Base-by-base conservation (phyloP, 2,113 vertebrate genomes). In the Cheilinus undulatus region DNA sequence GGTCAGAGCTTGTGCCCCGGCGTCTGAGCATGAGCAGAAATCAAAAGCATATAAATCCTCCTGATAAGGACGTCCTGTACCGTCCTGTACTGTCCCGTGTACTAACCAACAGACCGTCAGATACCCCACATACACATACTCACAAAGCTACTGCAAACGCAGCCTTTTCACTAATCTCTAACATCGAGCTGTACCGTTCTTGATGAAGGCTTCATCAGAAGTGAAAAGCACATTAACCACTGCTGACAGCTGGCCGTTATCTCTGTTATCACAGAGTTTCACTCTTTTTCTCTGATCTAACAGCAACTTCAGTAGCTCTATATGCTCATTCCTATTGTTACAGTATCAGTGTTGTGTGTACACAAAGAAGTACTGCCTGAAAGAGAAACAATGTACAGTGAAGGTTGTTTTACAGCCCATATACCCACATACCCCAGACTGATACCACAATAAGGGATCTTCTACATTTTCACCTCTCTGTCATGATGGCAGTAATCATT, bases 41-140 rank as follows among this genome's bases (percentile, higher is more conserved):
- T 91, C 78, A 86, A 86, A 88, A 58, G 61, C 53, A 45, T 66
- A 78, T 84, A 84, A 92, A 89, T 82, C 78, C 82, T 79, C 58
- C 38, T 24, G 80, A 70, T 78, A 76, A 78, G 85, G 70, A 90
- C 52, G 19, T 71, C 71, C 73, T 84, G 82, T 76, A 77, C 70
- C 52, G 19, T 71, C 71, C 73, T 84, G 82, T 76, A 77, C 70
- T 80, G 70, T 84, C 38, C 61, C 5, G 5, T 48, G 36, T 14
- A 51, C 32, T 43, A 59, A 71, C 17, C 15, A 62, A 9, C 49
- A 46, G 24, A 20, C 6, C 6, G 17, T 32, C 45, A 81, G 52
- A 72, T 28, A 32, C 57, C 14, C 11, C 70, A 62, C 57, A 61
- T 26, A 38, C 4, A 54, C 26, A 48, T 59, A 69, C 65, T 54